These are phyloP conservation scores for Sapajus apella DNA, from an alignment of 2,113 vertebrate species.

Conservation along the genomic window DNA sequence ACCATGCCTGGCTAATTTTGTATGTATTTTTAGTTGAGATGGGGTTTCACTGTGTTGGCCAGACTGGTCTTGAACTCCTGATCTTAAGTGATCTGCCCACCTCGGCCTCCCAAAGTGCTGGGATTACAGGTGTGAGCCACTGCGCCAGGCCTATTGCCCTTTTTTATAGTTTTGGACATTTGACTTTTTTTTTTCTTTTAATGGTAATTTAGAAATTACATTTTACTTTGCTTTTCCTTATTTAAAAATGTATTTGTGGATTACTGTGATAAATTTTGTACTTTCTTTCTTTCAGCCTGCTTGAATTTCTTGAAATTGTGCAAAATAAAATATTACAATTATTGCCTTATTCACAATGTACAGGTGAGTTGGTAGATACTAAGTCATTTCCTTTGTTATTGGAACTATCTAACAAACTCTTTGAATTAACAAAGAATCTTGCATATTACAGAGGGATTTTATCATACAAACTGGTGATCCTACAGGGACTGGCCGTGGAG, in stretches of 20 bases:
- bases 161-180: neutral
- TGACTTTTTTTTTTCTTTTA: neutral
- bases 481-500: conserved; percentile 94
- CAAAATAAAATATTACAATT: conserved; percentile 99
- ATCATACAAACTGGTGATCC: conserved; percentile 97
- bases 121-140: too few species aligned
- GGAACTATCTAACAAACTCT: neutral
- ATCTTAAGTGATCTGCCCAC: too few species aligned
- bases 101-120: too few species aligned
- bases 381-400: conserved; percentile 17
- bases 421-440: conserved; percentile 37
- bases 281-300: conserved; percentile 87
- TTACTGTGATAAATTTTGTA: conserved; percentile 25
- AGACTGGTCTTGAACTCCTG: too few species aligned
- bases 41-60: too few species aligned
- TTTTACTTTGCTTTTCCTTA: conserved; percentile 7
- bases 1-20: too few species aligned
- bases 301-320: conserved; percentile 98
- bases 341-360: conserved; percentile 96
- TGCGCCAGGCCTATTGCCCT: neutral
- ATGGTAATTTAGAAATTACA: conserved; percentile 36
- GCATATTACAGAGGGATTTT: conserved; percentile 91
- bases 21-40: too few species aligned
- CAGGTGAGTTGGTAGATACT: conserved; percentile 88
- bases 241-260: conserved; percentile 52